Base-by-base conservation (phyloP, 2,797 vertebrate species). In the Oreochromis grahami region DNA sequence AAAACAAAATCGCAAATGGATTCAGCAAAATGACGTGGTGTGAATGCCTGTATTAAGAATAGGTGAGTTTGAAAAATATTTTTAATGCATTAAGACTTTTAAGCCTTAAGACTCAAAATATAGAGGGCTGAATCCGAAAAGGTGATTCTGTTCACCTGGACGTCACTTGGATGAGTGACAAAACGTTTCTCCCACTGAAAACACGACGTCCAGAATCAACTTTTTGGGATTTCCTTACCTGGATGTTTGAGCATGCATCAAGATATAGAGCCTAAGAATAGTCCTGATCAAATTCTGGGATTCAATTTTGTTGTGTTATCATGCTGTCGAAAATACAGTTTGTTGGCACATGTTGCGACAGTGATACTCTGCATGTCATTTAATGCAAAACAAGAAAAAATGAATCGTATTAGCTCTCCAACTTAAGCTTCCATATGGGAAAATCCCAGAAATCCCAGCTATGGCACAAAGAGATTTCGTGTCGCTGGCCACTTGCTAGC, bases 111-210 rank as follows among this genome's bases (percentile, higher is more conserved):
- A 63, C 1, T 63, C 58, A n/a, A 63, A 63, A 36, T 36, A 0
- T n/a, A 63, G 58, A 36, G 1, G 2, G 0, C 6, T 13, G 32
- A 63, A 8, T 63, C 32, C 0, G 0, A n/a, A 63, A 63, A 36
- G 36, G 58, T 63, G 58, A 63, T 63, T 36, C 2, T 58, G 8
- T 58, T 58, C 8, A 58, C 0, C 55, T 58, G 8, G 15, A 32
- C 3, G 26, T 58, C 55, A 58, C 55, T 4, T 32, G 55, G 8
- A 58, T 58, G 14, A 32, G 55, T 32, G 55, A 17, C 5, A 9
- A 58, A 58, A 58, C 1, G 7, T 26, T 55, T 26, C 24, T 55
- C 13, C 0, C 7, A 26, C 13, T 26, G 52, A 26, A 55, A 3
- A 4, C 0, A 3, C 53, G 1, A 26, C 53, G 0, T 15, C 24